These are phyloP conservation scores for Cryptocheilus praepositus DNA, from an alignment of 2,888 invertebrate genomes.

Conservation along the genomic window DNA sequence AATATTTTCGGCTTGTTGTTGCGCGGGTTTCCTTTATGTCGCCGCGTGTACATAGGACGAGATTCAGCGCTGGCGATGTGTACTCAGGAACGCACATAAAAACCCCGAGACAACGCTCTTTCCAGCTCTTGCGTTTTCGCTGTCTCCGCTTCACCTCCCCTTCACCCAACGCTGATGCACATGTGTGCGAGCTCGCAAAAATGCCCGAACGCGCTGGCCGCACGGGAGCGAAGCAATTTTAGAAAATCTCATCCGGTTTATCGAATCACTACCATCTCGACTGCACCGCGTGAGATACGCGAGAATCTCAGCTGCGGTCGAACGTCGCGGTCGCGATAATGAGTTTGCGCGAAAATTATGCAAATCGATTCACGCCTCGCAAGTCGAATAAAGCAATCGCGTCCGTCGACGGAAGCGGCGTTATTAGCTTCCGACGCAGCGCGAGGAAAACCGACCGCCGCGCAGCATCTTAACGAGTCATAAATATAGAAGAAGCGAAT, in stretches of 20 bases:
- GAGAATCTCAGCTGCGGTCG: slow-evolving; percentile 7
- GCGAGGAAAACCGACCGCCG: not conserved
- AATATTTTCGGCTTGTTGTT: not conserved
- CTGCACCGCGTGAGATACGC: slow-evolving; percentile 30
- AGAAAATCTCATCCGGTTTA: slow-evolving; percentile 59
- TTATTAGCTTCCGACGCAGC: not conserved
- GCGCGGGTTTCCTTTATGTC: not conserved
- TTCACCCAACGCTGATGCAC: too few species aligned
- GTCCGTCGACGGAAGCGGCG: not conserved
- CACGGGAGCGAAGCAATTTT: slow-evolving; percentile 52
- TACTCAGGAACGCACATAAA: not conserved
- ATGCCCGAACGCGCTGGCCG: slow-evolving; percentile 22
- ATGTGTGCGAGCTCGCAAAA: not conserved
- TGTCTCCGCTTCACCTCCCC: not conserved
- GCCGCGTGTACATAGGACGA: not conserved
- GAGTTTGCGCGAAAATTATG: slow-evolving; percentile 27
- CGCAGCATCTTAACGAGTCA: too few species aligned
- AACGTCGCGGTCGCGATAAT: slow-evolving; percentile 19
- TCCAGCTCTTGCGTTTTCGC: not conserved
- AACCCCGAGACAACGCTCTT: not conserved
- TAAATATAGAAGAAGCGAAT: too few species aligned
- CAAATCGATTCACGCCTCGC: slow-evolving; percentile 21
- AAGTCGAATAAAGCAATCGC: slow-evolving; percentile 11
- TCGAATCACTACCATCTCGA: slow-evolving; percentile 51
- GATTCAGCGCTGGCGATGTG: not conserved